Evolutionary conservation across 2,888 invertebrate genomes (phyloP).

Genomic region (Glyphotaelius pellucidus): DNA sequence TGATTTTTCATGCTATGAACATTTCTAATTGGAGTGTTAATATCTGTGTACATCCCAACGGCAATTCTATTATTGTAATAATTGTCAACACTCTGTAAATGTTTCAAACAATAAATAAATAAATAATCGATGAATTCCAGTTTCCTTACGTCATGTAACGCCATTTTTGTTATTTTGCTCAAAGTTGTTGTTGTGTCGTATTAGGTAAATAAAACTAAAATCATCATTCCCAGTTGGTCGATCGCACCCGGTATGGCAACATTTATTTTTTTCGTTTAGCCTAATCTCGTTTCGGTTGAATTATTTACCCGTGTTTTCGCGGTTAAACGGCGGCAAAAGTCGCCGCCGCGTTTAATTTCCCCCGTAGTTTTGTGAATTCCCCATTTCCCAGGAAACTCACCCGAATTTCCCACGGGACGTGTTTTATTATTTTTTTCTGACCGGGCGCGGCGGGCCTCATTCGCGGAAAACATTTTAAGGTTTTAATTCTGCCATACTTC

Average conservation of each 20-base stretch:
- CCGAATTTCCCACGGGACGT: constrained; percentile 8
- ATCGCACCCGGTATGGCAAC: background rate
- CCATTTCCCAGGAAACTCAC: background rate
- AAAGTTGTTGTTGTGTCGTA: too few relatives aligned
- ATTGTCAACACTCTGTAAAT: too few relatives aligned
- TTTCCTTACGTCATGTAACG: too few relatives aligned
- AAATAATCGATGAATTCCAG: too few relatives aligned
- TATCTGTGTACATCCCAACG: too few relatives aligned
- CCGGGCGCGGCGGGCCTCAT: background rate
- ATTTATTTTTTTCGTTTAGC: background rate
- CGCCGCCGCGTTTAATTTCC: background rate
- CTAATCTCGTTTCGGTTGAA: background rate
- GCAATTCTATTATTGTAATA: too few relatives aligned
- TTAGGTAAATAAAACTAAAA: too few relatives aligned
- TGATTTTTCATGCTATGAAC: too few relatives aligned
- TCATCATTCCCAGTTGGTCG: background rate
- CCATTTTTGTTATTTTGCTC: too few relatives aligned
- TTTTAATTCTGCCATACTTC: background rate
- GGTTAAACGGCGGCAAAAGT: background rate
- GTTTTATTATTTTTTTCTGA: constrained; percentile 20
- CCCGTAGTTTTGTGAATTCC: background rate
- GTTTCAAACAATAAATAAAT: too few relatives aligned
- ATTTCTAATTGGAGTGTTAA: too few relatives aligned
- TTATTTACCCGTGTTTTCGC: background rate
- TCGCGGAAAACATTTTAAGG: constrained; percentile 4